Conservation (phyloP, 2,888 invertebrate species). For the Drosophila nigricruria region DNA sequence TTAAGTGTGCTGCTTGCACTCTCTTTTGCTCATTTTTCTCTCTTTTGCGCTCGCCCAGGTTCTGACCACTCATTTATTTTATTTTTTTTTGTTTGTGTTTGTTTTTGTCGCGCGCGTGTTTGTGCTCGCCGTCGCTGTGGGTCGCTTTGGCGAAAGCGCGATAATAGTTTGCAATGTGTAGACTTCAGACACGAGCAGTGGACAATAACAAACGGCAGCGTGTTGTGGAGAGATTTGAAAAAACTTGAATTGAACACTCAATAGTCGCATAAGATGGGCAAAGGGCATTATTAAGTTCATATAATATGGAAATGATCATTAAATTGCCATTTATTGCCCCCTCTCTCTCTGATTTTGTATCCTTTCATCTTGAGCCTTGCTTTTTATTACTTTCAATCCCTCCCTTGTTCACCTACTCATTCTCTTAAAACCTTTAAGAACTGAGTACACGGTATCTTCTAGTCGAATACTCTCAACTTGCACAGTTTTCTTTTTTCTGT, state of each 20-base stretch:
- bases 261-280: not conserved
- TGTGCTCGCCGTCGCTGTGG: slow-evolving; percentile 49
- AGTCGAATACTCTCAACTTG: not conserved
- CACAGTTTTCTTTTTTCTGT: slow-evolving; percentile 40
- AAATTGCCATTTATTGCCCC: not conserved
- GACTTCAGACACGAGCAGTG: slow-evolving; percentile 13
- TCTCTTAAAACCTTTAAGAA: not conserved
- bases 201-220: slow-evolving; percentile 7
- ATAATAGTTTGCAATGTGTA: slow-evolving; percentile 49
- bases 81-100: too few species aligned
- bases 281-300: not conserved
- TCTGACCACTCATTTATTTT: slow-evolving; percentile 32
- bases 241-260: slow-evolving; percentile 1
- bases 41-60: slow-evolving; percentile 16
- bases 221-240: slow-evolving; percentile 46
- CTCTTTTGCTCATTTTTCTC: slow-evolving; percentile 18
- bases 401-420: not conserved
- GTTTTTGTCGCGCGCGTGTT: slow-evolving; percentile 79
- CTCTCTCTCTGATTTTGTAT: not conserved
- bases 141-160: slow-evolving; percentile 67
- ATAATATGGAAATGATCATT: not conserved
- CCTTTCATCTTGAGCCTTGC: not conserved
- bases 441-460: not conserved
- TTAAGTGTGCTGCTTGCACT: slow-evolving; percentile 16
- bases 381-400: not conserved